Conservation (phyloP, 2,113 vertebrate species). For the Coryphaenoides rupestris region DNA sequence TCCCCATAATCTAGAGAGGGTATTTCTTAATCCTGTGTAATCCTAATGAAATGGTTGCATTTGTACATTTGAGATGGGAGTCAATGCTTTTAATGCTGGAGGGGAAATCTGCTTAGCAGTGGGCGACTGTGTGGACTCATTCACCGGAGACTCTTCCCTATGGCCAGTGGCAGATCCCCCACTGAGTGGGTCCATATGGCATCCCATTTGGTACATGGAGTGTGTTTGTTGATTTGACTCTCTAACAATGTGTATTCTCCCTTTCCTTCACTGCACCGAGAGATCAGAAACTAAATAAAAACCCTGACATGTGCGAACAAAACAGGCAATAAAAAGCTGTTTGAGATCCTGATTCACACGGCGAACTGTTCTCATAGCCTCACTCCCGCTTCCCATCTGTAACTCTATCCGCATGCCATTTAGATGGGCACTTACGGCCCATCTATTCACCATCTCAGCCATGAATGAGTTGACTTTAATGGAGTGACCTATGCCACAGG, state of each 20-base stretch:
- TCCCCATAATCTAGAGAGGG: constrained; percentile 49
- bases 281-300: background rate
- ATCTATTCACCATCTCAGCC: too few relatives aligned
- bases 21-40: constrained; percentile 47
- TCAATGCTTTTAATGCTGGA: constrained; percentile 39
- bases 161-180: constrained; percentile 37
- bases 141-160: constrained; percentile 32
- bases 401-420: too few relatives aligned
- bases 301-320: too few relatives aligned
- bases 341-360: too few relatives aligned
- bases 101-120: constrained; percentile 57
- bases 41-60: constrained; percentile 37
- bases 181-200: constrained; percentile 68
- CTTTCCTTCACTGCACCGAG: constrained; percentile 6
- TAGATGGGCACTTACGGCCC: too few relatives aligned
- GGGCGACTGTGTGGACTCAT: constrained; percentile 51
- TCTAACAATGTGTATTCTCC: constrained; percentile 31
- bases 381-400: too few relatives aligned
- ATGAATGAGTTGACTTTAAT: too few relatives aligned
- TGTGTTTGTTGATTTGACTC: constrained; percentile 33
- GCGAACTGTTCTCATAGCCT: too few relatives aligned
- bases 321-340: too few relatives aligned
- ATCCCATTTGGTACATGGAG: constrained; percentile 62
- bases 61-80: constrained; percentile 16
- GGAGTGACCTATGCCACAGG: too few relatives aligned